A percentile compares a stretch with the other conserved stretches of the same genome.
Conservation (phyloP, 2,888 invertebrate genomes). For the Himalopsyche anomala region DNA sequence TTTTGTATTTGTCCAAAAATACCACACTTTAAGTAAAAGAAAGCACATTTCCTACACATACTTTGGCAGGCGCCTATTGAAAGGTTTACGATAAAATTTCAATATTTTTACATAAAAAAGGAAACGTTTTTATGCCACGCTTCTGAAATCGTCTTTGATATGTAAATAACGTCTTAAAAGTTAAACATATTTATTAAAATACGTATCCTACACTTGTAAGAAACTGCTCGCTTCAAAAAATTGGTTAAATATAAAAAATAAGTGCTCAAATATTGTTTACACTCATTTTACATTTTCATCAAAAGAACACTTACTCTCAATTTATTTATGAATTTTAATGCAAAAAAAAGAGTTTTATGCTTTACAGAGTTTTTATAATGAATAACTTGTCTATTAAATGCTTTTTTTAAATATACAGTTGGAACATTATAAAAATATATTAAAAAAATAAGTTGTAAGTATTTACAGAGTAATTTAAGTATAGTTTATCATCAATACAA, state of each 20-base stretch:
- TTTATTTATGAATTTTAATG: no score
- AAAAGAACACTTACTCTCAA: no score
- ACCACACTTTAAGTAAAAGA: neutral
- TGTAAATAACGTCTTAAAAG: constrained; percentile 21
- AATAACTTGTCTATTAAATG: no score
- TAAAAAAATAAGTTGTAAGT: no score
- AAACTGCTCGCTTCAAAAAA: neutral
- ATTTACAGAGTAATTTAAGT: no score
- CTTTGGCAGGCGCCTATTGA: neutral
- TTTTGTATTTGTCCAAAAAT: neutral
- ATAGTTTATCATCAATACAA: no score
- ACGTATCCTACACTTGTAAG: neutral
- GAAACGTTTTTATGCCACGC: constrained; percentile 10
- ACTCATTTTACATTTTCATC: neutral
- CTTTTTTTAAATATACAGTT: no score
- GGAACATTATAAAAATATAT: no score
- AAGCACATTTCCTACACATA: constrained; percentile 2
- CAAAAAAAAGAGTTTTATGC: no score
- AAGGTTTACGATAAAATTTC: constrained; percentile 17
- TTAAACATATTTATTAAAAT: constrained; percentile 6
- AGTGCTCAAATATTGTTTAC: neutral
- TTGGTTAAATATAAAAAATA: neutral
- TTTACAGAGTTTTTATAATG: no score
- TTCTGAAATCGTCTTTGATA: constrained; percentile 24
- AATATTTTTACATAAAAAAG: constrained; percentile 34